Evolutionary conservation across 2,888 invertebrate genomes (phyloP).

Genomic region (Chrysina gloriosa): DNA sequence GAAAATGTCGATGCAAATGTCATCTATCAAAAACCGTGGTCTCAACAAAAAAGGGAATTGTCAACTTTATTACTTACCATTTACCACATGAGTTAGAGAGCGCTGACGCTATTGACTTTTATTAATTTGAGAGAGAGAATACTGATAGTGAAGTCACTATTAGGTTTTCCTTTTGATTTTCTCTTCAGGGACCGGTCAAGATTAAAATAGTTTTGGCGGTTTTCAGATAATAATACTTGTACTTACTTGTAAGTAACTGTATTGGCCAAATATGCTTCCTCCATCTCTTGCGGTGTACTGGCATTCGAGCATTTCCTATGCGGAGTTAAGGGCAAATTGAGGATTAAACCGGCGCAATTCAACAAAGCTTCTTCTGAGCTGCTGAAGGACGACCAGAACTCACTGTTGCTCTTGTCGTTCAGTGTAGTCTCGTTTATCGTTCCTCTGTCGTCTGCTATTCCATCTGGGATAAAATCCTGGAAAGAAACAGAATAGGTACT

Average conservation of each 20-base stretch:
- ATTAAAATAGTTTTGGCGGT: too few species aligned
- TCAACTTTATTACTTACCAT: too few species aligned
- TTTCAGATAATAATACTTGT: too few species aligned
- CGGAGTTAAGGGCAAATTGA: conserved; percentile 78
- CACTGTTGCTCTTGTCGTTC: conserved; percentile 80
- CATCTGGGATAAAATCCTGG: conserved; percentile 71
- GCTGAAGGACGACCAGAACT: conserved; percentile 85
- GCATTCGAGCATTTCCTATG: conserved; percentile 68
- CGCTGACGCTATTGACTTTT: too few species aligned
- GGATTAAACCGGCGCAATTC: conserved; percentile 78
- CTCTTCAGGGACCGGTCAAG: too few species aligned
- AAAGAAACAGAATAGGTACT: conserved; percentile 29
- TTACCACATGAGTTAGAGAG: too few species aligned
- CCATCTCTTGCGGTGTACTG: conserved; percentile 61
- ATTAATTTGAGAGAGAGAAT: too few species aligned
- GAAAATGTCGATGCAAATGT: too few species aligned
- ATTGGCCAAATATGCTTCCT: conserved; percentile 70
- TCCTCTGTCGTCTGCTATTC: conserved; percentile 72
- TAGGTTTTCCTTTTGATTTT: too few species aligned
- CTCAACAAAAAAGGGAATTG: too few species aligned
- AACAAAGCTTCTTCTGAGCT: conserved; percentile 82
- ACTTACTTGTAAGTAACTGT: conserved; percentile 75
- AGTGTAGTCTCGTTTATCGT: conserved; percentile 74
- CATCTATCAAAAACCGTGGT: too few species aligned
- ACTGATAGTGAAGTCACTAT: too few species aligned